Conservation (phyloP, 2,113 vertebrate species). For the Ceyx cyanopectus region DNA sequence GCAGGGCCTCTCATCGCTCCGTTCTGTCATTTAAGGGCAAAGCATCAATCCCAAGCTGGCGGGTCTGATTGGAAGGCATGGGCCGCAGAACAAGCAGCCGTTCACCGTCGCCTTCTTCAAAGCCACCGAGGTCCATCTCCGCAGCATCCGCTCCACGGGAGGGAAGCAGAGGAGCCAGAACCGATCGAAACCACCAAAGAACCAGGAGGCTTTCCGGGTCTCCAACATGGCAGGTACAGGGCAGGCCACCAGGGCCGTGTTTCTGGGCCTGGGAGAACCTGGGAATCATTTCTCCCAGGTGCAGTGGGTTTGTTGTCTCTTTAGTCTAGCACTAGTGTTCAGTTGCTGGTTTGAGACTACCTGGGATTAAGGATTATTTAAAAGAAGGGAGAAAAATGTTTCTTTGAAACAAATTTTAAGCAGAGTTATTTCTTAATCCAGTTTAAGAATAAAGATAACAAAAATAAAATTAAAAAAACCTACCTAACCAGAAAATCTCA, state of each 20-base stretch:
- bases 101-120: slow-evolving; percentile 99
- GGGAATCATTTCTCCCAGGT: not conserved
- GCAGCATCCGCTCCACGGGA: slow-evolving; percentile 89
- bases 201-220: slow-evolving; percentile 90
- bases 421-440: not conserved
- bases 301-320: slow-evolving; percentile 15
- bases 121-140: slow-evolving; percentile 94
- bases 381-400: not conserved
- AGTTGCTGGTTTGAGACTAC: not conserved
- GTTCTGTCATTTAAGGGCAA: slow-evolving; percentile 79
- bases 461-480: not conserved
- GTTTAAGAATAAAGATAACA: not conserved
- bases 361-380: not conserved
- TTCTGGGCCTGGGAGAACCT: rapidly evolving
- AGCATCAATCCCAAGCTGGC: slow-evolving; percentile 92
- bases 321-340: not conserved
- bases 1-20: not conserved
- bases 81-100: slow-evolving; percentile 96
- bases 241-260: rapidly evolving
- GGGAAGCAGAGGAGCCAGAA: slow-evolving; percentile 91
- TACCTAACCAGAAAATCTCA: not conserved
- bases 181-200: slow-evolving; percentile 89
- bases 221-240: slow-evolving; percentile 88
- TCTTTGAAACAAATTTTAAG: not conserved
- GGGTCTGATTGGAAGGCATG: slow-evolving; percentile 90